These are phyloP conservation scores for Reinhardtius hippoglossoides DNA, from an alignment of 2,113 vertebrate genomes.

Conservation along the genomic window DNA sequence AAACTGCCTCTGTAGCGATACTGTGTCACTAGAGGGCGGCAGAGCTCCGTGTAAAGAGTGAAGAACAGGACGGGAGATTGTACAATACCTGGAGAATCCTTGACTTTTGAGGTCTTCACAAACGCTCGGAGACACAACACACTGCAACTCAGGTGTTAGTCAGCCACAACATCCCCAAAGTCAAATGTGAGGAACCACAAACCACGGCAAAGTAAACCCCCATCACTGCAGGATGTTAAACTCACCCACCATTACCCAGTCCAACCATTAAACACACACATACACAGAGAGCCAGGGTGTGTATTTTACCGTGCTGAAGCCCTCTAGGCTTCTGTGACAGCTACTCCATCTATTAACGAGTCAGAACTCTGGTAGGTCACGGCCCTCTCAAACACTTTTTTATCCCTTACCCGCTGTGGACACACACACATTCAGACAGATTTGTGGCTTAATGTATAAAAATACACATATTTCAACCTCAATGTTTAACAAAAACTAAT, in stretches of 20 bases:
- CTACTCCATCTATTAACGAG: slow-evolving; percentile 91
- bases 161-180: background rate
- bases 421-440: slow-evolving; percentile 62
- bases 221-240: slow-evolving; percentile 45
- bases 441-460: slow-evolving; percentile 24
- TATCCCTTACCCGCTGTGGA: slow-evolving; percentile 87
- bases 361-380: slow-evolving; percentile 81
- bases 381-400: slow-evolving; percentile 81
- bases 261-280: background rate
- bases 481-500: background rate
- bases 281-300: slow-evolving; percentile 30
- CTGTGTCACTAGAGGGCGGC: slow-evolving; percentile 45
- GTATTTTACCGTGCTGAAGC: slow-evolving; percentile 87
- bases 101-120: background rate
- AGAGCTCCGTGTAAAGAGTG: slow-evolving; percentile 22
- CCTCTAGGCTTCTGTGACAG: slow-evolving; percentile 83
- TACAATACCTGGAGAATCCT: slow-evolving; percentile 7
- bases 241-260: background rate
- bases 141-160: slow-evolving; percentile 32
- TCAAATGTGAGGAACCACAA: slow-evolving; percentile 8
- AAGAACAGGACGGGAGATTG: background rate
- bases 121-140: slow-evolving; percentile 9
- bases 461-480: background rate
- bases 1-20: background rate
- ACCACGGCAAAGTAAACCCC: slow-evolving; percentile 29